A percentile compares a stretch with the other conserved stretches of the same genome.
These are phyloP conservation scores for Eira barbara DNA, from an alignment of 2,113 vertebrate species.

Conservation along the genomic window DNA sequence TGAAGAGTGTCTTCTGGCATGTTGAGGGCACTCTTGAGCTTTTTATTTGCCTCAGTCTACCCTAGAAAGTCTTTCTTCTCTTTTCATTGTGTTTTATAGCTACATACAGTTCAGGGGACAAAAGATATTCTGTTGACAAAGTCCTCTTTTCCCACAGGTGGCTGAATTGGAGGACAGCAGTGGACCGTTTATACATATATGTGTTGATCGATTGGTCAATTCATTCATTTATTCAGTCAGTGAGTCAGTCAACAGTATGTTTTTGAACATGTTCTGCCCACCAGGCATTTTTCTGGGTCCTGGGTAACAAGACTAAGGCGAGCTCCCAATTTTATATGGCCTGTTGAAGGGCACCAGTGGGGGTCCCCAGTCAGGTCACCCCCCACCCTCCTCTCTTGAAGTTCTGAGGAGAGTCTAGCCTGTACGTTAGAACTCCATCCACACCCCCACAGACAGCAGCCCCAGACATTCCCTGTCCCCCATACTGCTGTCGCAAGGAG, in stretches of 20 bases:
- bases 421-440: neutral
- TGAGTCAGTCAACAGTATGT: neutral
- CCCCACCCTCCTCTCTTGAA: neutral
- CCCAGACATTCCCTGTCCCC: fast-evolving
- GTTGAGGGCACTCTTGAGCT: neutral
- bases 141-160: neutral
- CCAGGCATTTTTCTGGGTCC: neutral
- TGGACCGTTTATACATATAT: neutral
- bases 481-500: fast-evolving
- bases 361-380: neutral
- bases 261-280: neutral
- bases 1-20: neutral
- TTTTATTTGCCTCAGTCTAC: neutral
- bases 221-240: neutral
- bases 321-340: neutral
- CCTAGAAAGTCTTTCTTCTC: neutral
- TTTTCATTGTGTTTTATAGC: neutral
- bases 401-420: neutral
- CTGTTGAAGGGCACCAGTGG: neutral
- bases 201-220: neutral
- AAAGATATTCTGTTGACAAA: neutral
- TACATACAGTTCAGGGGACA: neutral
- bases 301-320: neutral
- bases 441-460: neutral
- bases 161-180: neutral